Base-by-base conservation (phyloP, 2,888 invertebrate genomes). In the Drosophila prostipennis region DNA sequence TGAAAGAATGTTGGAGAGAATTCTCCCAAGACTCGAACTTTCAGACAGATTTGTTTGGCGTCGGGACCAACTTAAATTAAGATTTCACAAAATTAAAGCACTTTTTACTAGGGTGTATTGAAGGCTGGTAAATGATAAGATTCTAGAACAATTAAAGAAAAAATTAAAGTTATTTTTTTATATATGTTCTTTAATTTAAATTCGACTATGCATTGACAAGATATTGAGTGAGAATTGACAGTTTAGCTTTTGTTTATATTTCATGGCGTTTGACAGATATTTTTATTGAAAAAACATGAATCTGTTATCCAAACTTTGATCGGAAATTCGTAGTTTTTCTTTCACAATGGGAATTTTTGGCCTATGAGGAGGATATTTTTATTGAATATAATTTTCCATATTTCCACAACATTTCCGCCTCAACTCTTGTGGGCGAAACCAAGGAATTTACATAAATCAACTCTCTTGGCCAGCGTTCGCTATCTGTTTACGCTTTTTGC, bases 371-470 rank as follows among this genome's bases (percentile, higher is more conserved):
- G 37, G 36, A 49, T 45, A 52, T 52, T 63, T 45, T 37, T 61
- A 61, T 65, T 54, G 39, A 54, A 46, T 29, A 39, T 39, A 46
- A 46, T 42, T 61, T 29, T 10, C 8, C 16, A 55, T 59, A 16
- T 40, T 61, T 58, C n/a, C 43, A 67, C 37, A 65, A 65, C 13
- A 65, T 54, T 54, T 46, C 32, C 23, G 51, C 29, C 36, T 36
- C 32, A 60, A 23, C 37, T 60, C 43, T 64, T 49, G 64, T 34
- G 37, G 37, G 26, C n/a, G 37, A 39, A 61, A 23, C 54, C 39
- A 16, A 34, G 29, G 64, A 67, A 65, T 67, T 65, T 65, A 54
- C 65, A 65, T 65, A 65, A 65, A 65, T 65, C 65, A 65, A 67
- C 65, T 67, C 26, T 54, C 26, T 65, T 53, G 46, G 67, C 32